Evolutionary conservation across 2,888 invertebrate genomes (phyloP).

Genomic region (Homarus gammarus): DNA sequence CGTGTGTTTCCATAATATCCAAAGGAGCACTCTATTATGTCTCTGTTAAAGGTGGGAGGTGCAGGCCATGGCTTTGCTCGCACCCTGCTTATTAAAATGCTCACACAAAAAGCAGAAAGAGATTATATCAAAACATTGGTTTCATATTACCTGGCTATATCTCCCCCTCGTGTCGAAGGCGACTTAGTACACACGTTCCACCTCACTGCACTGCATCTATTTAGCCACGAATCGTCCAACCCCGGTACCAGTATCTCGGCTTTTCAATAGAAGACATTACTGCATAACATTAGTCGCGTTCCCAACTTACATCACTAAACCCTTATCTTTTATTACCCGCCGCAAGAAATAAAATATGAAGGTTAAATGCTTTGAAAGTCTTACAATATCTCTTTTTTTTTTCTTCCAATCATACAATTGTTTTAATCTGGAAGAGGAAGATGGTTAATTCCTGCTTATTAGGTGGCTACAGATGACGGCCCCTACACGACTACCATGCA

Average conservation of each 20-base stretch:
- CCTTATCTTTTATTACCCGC: constrained; percentile 1
- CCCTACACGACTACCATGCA: not conserved
- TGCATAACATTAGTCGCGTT: not conserved
- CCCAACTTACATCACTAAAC: not conserved
- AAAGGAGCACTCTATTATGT: no score
- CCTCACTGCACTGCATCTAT: not conserved
- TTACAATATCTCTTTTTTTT: not conserved
- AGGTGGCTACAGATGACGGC: not conserved
- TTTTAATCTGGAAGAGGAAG: not conserved
- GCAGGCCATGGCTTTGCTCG: not conserved
- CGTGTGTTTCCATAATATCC: no score
- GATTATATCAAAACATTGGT: constrained; percentile 41
- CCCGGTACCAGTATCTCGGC: not conserved
- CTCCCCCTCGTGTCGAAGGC: not conserved
- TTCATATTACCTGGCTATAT: constrained; percentile 35
- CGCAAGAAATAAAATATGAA: constrained; percentile 3
- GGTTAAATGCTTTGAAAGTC: not conserved
- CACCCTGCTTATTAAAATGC: constrained; percentile 7
- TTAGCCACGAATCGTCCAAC: not conserved
- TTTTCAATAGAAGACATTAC: constrained; percentile 11
- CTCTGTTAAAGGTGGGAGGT: not conserved
- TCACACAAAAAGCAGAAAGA: not conserved
- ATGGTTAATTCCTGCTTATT: not conserved
- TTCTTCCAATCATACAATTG: not conserved
- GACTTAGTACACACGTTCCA: not conserved